phyloP scores from a whole-genome alignment of 2,797 vertebrate species.

The Denticeps clupeoides region DNA sequence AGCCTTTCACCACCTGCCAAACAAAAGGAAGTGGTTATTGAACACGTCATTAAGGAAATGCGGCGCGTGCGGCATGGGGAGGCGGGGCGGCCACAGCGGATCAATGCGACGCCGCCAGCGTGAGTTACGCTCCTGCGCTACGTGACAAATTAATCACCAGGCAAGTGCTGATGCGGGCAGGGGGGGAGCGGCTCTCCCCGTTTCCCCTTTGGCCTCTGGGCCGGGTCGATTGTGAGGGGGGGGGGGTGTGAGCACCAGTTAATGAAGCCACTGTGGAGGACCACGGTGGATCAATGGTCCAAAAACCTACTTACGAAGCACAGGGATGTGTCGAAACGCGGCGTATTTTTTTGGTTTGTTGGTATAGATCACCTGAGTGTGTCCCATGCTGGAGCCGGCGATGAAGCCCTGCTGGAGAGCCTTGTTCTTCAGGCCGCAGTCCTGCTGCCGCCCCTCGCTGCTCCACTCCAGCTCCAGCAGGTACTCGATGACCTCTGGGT shows the following conservation, averaged over 20 bases:
- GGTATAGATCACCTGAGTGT: slow-evolving; percentile 42
- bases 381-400: slow-evolving; percentile 92
- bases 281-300: no score
- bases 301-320: no score
- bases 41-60: slow-evolving; percentile 26
- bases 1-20: slow-evolving; percentile 78
- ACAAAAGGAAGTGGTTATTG: slow-evolving; percentile 43
- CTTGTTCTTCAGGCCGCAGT: slow-evolving; percentile 66
- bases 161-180: slow-evolving; percentile 16
- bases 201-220: not conserved
- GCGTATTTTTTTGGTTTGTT: no score
- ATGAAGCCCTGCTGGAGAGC: slow-evolving; percentile 86
- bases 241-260: not conserved
- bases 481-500: slow-evolving; percentile 73
- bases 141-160: slow-evolving; percentile 32
- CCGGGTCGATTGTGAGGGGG: not conserved
- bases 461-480: slow-evolving; percentile 74
- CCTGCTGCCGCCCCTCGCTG: slow-evolving; percentile 55
- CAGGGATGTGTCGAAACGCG: no score
- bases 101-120: slow-evolving; percentile 15
- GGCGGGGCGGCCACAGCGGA: slow-evolving; percentile 11
- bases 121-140: slow-evolving; percentile 15
- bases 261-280: not conserved
- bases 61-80: no score
- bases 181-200: slow-evolving; percentile 4